Percentiles rank a stretch among this genome's conserved stretches.
These are phyloP conservation scores for Sogatella furcifera DNA, from an alignment of 1,140 invertebrate genomes.

Conservation along the genomic window DNA sequence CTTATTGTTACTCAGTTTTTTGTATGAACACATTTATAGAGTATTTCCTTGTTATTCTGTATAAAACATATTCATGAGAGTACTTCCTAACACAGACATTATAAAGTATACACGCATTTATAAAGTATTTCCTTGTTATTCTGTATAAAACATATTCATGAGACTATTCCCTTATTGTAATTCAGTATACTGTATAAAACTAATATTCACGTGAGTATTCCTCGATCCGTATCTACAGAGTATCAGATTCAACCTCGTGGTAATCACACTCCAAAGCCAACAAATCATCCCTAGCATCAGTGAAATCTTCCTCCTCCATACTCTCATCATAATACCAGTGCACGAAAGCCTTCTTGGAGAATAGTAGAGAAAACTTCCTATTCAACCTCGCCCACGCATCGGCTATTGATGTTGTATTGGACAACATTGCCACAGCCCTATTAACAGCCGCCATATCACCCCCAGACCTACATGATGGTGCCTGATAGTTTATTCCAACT, in stretches of 20 bases:
- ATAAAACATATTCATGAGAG: too few relatives aligned
- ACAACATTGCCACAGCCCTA: not conserved
- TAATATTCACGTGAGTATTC: too few relatives aligned
- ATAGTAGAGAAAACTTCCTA: slow-evolving; percentile 70
- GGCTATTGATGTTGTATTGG: slow-evolving; percentile 28
- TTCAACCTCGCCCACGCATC: slow-evolving; percentile 41
- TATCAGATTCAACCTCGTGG: not conserved
- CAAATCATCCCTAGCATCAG: not conserved
- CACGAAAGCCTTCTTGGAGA: slow-evolving; percentile 23
- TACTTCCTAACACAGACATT: too few relatives aligned
- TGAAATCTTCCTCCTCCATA: slow-evolving; percentile 8
- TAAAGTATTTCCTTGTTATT: too few relatives aligned
- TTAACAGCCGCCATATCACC: slow-evolving; percentile 18
- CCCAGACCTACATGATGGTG: not conserved
- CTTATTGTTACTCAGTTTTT: too few relatives aligned
- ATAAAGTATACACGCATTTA: too few relatives aligned
- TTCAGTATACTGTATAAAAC: too few relatives aligned
- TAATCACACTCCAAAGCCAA: slow-evolving; percentile 3
- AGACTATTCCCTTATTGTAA: too few relatives aligned
- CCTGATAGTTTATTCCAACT: slow-evolving; percentile 8
- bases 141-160: too few relatives aligned
- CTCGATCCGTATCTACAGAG: not conserved
- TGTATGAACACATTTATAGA: too few relatives aligned
- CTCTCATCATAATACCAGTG: slow-evolving; percentile 9
- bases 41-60: too few relatives aligned